phyloP scores from a whole-genome alignment of 2,888 invertebrate species.

The Lasioglossum villosulum region DNA sequence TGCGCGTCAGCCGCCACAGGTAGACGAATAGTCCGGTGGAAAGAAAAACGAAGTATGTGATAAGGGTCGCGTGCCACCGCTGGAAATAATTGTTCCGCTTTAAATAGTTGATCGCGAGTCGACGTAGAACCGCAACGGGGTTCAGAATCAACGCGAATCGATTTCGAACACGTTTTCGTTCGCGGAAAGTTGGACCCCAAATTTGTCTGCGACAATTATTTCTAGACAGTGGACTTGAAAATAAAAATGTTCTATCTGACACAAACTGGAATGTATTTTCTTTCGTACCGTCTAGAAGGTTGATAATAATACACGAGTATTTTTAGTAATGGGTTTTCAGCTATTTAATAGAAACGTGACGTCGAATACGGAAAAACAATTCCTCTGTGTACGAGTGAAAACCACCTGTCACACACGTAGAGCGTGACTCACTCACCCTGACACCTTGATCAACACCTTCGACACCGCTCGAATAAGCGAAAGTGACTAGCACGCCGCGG shows the following conservation, averaged over 20 bases:
- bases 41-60: not conserved
- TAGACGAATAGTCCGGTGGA: not conserved
- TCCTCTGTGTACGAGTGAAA: slow-evolving; percentile 21
- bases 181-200: not conserved
- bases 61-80: not conserved
- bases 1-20: not conserved
- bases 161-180: not conserved
- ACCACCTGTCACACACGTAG: slow-evolving; percentile 48
- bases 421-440: slow-evolving; percentile 55
- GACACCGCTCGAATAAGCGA: slow-evolving; percentile 55
- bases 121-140: not conserved
- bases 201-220: not conserved
- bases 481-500: slow-evolving; percentile 50
- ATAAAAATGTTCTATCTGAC: not conserved
- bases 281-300: not conserved
- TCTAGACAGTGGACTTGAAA: too few relatives aligned
- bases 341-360: not conserved
- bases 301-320: not conserved
- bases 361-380: not conserved
- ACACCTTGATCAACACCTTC: slow-evolving; percentile 61
- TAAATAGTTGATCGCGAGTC: not conserved
- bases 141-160: not conserved
- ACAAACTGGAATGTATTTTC: not conserved
- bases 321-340: not conserved
- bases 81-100: not conserved